Conservation (phyloP, 35 echinoderm and acorn worm species). For the Hemicentrotus pulcherrimus region DNA sequence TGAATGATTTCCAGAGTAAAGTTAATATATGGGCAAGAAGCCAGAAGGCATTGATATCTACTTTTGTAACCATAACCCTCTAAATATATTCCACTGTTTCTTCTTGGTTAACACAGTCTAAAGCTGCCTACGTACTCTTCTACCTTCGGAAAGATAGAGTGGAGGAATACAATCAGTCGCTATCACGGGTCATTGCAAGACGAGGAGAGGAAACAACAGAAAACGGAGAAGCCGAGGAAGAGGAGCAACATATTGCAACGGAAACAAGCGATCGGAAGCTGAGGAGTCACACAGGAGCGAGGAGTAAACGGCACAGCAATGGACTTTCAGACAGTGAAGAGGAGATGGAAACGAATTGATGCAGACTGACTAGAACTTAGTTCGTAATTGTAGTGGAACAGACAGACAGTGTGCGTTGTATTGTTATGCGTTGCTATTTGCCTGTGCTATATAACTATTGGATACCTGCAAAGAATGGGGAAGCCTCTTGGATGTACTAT, state of each 20-base stretch:
- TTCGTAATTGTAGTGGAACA: background rate
- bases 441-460: background rate
- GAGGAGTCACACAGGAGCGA: conserved; percentile 12
- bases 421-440: background rate
- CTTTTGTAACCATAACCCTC: no score
- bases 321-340: conserved; percentile 73
- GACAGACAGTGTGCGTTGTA: background rate
- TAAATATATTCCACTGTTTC: background rate
- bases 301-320: conserved; percentile 36
- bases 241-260: conserved; percentile 48
- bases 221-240: conserved; percentile 50
- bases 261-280: conserved; percentile 39
- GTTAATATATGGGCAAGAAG: no score
- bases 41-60: no score
- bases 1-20: no score
- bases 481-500: background rate
- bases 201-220: conserved; percentile 28
- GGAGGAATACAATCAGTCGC: conserved; percentile 44
- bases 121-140: conserved; percentile 96
- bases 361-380: background rate
- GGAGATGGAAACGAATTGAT: conserved; percentile 88
- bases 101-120: conserved; percentile 64
- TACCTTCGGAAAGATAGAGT: conserved; percentile 84
- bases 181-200: conserved; percentile 20
- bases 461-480: background rate